phyloP scores from a whole-genome alignment of 2,797 vertebrate species.

The Sitta carolinensis region DNA sequence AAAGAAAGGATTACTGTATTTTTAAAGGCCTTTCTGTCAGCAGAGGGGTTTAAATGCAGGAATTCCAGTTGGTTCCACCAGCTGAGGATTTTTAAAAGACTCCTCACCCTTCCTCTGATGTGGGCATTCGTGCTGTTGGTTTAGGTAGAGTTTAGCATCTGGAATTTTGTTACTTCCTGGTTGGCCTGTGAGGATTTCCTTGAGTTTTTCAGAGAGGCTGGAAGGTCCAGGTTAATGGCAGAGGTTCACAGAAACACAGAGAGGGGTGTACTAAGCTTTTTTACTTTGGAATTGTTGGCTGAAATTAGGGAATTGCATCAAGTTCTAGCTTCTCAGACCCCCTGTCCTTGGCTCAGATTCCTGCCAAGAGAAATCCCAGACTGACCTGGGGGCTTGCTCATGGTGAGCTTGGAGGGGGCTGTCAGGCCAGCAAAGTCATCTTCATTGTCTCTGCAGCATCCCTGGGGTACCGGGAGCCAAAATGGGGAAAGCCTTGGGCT shows the following conservation, averaged over 20 bases:
- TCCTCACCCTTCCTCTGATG: neutral
- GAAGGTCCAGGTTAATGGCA: neutral
- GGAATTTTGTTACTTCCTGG: neutral
- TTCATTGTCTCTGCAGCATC: neutral
- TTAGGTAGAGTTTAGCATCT: neutral
- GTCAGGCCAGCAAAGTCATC: fast-evolving
- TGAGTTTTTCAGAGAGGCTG: neutral
- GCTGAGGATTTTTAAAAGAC: neutral
- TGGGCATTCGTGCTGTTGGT: neutral
- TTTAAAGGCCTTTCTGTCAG: neutral
- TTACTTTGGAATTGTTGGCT: neutral
- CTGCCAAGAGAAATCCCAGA: neutral
- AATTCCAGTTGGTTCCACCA: neutral
- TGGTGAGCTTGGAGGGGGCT: neutral
- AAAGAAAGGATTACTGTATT: conserved; percentile 10
- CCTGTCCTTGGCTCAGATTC: neutral
- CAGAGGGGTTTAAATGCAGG: neutral
- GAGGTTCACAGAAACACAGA: neutral
- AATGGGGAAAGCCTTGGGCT: neutral
- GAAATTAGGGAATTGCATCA: neutral
- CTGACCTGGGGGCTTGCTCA: neutral
- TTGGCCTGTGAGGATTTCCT: neutral
- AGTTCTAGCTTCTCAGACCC: fast-evolving
- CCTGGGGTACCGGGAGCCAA: fast-evolving
- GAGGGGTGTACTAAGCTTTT: fast-evolving